phyloP scores from a whole-genome alignment of 2,888 invertebrate species.

The Oligia latruncula region DNA sequence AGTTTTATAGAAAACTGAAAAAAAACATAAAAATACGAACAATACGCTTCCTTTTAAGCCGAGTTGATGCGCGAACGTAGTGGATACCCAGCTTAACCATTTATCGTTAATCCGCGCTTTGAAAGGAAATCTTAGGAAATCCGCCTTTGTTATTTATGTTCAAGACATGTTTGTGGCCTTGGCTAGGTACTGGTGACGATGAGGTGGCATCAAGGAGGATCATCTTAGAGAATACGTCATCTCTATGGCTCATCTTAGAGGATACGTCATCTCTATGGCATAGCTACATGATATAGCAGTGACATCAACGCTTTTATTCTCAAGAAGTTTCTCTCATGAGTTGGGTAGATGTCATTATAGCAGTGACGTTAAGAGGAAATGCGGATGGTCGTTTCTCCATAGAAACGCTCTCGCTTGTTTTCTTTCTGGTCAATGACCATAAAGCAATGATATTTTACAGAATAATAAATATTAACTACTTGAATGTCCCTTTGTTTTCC shows the following conservation, averaged over 20 bases:
- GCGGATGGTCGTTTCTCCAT: too few species aligned
- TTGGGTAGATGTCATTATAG: not conserved
- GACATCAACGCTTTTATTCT: constrained; percentile 33
- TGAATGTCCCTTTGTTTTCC: too few species aligned
- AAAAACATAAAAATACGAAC: not conserved
- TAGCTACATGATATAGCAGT: constrained; percentile 16
- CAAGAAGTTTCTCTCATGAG: not conserved
- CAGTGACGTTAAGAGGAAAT: not conserved
- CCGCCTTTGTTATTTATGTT: constrained; percentile 33
- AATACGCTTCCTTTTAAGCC: not conserved
- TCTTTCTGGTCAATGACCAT: too few species aligned
- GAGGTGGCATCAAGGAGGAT: constrained; percentile 17
- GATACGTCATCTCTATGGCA: constrained; percentile 18
- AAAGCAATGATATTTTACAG: too few species aligned
- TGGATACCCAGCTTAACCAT: constrained; percentile 23
- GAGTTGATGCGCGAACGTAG: too few species aligned
- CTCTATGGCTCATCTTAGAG: constrained; percentile 14
- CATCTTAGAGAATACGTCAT: constrained; percentile 40
- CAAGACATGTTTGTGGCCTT: constrained; percentile 35
- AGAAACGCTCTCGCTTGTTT: too few species aligned
- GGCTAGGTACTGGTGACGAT: constrained; percentile 24
- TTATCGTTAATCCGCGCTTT: constrained; percentile 41
- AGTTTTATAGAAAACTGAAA: not conserved
- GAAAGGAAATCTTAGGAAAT: constrained; percentile 34
- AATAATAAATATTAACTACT: too few species aligned